Evolutionary conservation across 2,888 invertebrate genomes (phyloP).

Genomic region (Drosophila niveifrons): DNA sequence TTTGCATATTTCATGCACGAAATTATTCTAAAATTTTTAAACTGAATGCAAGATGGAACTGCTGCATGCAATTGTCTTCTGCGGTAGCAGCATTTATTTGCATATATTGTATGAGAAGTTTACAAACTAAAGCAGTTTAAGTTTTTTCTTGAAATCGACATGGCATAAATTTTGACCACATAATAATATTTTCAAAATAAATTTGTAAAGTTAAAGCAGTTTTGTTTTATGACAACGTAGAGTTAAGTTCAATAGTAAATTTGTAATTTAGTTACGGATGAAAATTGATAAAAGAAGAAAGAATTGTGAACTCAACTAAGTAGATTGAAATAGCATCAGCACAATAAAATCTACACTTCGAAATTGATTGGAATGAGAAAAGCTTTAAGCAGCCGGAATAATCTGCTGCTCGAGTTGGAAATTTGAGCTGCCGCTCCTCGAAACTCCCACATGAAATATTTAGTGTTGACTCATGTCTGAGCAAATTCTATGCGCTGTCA

Average conservation of each 20-base stretch:
- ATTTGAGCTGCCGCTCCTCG: constrained; percentile 10
- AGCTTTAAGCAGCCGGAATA: constrained; percentile 1
- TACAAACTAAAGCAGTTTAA: not conserved
- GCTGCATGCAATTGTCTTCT: not conserved
- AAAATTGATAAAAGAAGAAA: no score
- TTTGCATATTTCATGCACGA: constrained; percentile 3
- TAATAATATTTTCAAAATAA: no score
- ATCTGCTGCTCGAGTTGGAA: not conserved
- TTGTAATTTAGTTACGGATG: no score
- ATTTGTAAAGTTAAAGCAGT: no score
- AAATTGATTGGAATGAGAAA: not conserved
- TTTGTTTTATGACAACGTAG: no score
- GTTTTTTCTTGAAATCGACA: not conserved
- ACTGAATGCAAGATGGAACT: not conserved
- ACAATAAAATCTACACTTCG: not conserved
- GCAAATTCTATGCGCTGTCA: constrained; percentile 35
- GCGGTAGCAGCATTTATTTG: not conserved
- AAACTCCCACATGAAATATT: constrained; percentile 21
- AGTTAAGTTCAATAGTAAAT: no score
- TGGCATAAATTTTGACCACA: not conserved
- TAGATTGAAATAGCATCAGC: not conserved
- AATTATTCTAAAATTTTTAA: constrained; percentile 1
- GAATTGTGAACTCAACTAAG: no score
- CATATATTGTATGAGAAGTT: not conserved
- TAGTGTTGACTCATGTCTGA: constrained; percentile 29